These are phyloP conservation scores for Megaleporinus macrocephalus DNA, from an alignment of 2,113 vertebrate species.

Conservation along the genomic window DNA sequence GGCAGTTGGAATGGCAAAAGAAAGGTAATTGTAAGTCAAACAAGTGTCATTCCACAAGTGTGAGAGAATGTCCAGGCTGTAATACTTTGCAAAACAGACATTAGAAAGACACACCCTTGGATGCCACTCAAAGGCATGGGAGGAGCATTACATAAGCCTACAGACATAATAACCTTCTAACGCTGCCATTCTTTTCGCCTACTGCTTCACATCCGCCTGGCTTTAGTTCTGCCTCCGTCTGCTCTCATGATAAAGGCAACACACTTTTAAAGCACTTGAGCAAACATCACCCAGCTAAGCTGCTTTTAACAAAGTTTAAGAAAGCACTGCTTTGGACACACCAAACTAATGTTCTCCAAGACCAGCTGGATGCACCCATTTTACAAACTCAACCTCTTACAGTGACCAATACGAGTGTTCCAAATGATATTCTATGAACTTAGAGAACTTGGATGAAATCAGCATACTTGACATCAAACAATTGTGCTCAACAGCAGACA, in stretches of 20 bases:
- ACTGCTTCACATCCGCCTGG: background rate
- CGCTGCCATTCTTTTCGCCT: conserved; percentile 5
- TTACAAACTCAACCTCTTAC: background rate
- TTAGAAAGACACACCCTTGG: background rate
- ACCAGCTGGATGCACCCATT: background rate
- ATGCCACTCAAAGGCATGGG: background rate
- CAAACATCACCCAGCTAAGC: conserved; percentile 31
- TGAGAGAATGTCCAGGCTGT: conserved; percentile 12
- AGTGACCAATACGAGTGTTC: background rate
- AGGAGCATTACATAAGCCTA: conserved; percentile 30
- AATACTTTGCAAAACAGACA: background rate
- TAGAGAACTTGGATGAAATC: background rate
- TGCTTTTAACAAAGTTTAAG: conserved; percentile 20
- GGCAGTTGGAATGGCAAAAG: background rate
- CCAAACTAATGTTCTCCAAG: conserved; percentile 18
- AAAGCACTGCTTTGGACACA: background rate
- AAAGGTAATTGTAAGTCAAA: background rate
- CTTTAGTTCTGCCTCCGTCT: background rate
- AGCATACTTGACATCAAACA: background rate
- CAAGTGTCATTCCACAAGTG: conserved; percentile 2
- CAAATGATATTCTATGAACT: background rate
- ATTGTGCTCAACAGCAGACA: background rate
- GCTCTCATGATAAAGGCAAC: no score
- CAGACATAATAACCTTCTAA: conserved; percentile 26
- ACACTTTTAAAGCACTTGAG: conserved; percentile 21